Percentiles rank a stretch among this genome's conserved stretches.
Conservation (phyloP, 53 echinoderm and acorn worm genomes). For the Patiria pectinifera region DNA sequence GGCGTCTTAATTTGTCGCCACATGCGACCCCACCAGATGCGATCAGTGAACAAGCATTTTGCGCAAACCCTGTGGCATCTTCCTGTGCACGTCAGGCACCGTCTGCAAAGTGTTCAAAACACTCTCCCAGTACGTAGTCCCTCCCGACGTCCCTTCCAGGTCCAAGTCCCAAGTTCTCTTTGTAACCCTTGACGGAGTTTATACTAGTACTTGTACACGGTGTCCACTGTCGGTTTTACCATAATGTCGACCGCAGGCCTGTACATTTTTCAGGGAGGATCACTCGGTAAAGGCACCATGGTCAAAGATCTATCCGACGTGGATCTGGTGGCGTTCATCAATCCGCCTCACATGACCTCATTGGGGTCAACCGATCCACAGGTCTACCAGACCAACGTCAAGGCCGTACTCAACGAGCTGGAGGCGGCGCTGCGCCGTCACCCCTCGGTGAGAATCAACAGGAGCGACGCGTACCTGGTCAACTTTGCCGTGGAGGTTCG, state of each 20-base stretch:
- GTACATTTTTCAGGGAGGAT: constrained; percentile 52
- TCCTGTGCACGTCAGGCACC: too few relatives aligned
- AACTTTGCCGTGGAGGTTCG: constrained; percentile 4
- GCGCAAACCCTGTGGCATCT: too few relatives aligned
- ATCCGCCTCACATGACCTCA: constrained; percentile 21
- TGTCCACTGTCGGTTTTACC: neutral
- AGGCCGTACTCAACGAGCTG: neutral
- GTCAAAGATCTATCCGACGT: constrained; percentile 50
- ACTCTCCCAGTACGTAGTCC: too few relatives aligned
- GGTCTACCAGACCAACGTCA: neutral
- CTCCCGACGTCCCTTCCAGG: too few relatives aligned
- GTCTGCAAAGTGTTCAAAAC: too few relatives aligned
- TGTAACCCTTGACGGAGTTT: too few relatives aligned
- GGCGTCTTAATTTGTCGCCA: too few relatives aligned
- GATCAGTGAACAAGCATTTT: too few relatives aligned
- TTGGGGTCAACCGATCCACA: neutral
- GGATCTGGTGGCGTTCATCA: constrained; percentile 53
- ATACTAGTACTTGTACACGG: too few relatives aligned
- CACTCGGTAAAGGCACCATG: constrained; percentile 61
- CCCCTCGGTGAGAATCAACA: neutral
- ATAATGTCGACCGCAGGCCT: neutral
- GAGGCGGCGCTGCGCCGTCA: neutral
- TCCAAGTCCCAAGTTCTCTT: too few relatives aligned
- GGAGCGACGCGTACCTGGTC: neutral
- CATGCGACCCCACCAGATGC: too few relatives aligned